These are phyloP conservation scores for Perodicticus potto DNA, from an alignment of 2,797 vertebrate species.

Conservation along the genomic window DNA sequence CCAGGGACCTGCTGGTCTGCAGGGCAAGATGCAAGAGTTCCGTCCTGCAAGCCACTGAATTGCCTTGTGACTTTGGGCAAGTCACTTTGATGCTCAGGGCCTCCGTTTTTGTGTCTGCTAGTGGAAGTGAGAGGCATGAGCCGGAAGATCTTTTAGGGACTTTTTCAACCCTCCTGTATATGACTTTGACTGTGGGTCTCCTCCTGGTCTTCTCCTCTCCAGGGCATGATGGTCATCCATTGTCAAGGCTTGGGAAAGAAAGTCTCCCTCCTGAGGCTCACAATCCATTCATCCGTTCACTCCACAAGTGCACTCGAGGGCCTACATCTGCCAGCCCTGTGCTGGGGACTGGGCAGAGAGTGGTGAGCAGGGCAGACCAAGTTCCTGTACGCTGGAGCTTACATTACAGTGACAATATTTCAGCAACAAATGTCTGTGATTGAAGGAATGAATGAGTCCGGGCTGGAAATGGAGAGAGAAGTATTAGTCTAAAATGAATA, in stretches of 20 bases:
- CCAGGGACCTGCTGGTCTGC: rapidly evolving
- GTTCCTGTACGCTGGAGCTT: neutral
- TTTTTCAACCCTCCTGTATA: neutral
- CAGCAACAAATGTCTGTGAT: neutral
- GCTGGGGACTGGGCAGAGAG: neutral
- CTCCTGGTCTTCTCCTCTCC: neutral
- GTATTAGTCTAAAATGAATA: neutral
- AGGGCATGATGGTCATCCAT: neutral
- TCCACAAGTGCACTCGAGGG: neutral
- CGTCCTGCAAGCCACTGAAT: rapidly evolving
- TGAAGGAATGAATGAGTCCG: neutral
- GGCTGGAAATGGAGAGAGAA: neutral
- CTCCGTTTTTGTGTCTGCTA: neutral
- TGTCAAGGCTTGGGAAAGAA: neutral
- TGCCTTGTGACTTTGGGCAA: neutral
- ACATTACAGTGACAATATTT: neutral
- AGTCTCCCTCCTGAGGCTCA: neutral
- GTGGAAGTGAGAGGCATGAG: neutral
- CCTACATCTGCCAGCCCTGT: neutral
- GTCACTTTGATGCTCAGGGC: rapidly evolving
- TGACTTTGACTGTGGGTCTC: neutral
- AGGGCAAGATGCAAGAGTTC: neutral
- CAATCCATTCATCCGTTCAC: neutral
- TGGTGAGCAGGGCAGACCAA: neutral
- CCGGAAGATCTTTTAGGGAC: neutral